A percentile compares a stretch with the other conserved stretches of the same genome.
Conservation (phyloP, 2,113 vertebrate species). For the Vulpes ferrilata region DNA sequence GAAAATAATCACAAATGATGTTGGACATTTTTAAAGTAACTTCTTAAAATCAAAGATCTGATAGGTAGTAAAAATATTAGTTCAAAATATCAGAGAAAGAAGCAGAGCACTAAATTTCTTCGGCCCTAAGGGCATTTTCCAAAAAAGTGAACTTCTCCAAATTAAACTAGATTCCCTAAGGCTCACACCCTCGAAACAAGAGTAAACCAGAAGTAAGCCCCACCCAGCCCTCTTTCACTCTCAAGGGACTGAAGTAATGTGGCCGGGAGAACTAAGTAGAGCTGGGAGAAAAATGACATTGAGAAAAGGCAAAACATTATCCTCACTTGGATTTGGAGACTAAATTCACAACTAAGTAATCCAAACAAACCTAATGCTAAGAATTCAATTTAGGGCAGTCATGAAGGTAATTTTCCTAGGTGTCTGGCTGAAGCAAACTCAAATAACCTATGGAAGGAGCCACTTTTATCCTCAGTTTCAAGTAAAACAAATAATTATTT, state of each 20-base stretch:
- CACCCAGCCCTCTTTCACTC: background rate
- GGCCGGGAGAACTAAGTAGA: background rate
- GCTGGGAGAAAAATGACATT: background rate
- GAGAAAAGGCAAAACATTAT: background rate
- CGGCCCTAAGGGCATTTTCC: background rate
- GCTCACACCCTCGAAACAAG: background rate
- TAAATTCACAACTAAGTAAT: background rate
- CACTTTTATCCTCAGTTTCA: background rate
- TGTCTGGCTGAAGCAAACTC: background rate
- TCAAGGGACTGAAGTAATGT: background rate
- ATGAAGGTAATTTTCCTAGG: background rate
- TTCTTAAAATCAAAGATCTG: conserved; percentile 18
- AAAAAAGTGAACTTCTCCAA: background rate
- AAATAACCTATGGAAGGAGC: background rate
- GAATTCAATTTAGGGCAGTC: background rate
- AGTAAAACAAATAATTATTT: conserved; percentile 31
- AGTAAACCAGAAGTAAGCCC: background rate
- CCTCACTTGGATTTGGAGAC: background rate
- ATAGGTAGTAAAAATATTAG: background rate
- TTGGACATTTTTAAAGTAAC: background rate
- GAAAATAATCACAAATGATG: background rate
- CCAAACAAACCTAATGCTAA: background rate
- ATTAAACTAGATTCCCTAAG: conserved; percentile 47
- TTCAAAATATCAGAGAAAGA: conserved; percentile 13
- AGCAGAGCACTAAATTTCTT: background rate